These are phyloP conservation scores for Oplegnathus fasciatus DNA, from an alignment of 2,113 vertebrate species.

Conservation along the genomic window DNA sequence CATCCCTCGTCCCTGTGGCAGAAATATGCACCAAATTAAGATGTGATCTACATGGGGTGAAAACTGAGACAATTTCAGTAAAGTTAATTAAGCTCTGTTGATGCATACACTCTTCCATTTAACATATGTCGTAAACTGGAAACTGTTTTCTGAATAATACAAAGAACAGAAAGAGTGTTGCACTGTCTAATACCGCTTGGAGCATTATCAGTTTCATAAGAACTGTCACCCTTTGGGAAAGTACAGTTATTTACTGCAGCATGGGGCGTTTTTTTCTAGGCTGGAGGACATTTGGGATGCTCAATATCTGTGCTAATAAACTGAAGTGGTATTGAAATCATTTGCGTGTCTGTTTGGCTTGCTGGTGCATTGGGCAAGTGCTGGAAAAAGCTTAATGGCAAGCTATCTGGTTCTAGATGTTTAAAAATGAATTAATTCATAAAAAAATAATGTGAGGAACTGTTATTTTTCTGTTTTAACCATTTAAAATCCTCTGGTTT, in stretches of 20 bases:
- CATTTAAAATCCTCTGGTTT: background rate
- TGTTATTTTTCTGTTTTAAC: background rate
- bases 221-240: background rate
- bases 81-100: background rate
- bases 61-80: background rate
- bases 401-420: background rate
- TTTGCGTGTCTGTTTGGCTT: background rate
- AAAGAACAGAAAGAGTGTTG: background rate
- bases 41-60: background rate
- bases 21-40: background rate
- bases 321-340: background rate
- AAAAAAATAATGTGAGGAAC: background rate
- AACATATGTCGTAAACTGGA: background rate
- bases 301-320: conserved; percentile 7
- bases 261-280: background rate
- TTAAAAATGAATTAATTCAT: background rate
- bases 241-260: background rate
- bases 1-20: background rate
- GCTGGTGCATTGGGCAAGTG: background rate
- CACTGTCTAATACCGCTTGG: background rate
- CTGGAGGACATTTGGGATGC: background rate
- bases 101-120: background rate
- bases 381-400: background rate
- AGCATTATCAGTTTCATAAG: background rate
- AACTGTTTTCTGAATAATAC: background rate